A percentile compares a stretch with the other conserved stretches of the same genome.
phyloP scores from a whole-genome alignment of 2,888 invertebrate genomes.

The Orgyia antiqua region DNA sequence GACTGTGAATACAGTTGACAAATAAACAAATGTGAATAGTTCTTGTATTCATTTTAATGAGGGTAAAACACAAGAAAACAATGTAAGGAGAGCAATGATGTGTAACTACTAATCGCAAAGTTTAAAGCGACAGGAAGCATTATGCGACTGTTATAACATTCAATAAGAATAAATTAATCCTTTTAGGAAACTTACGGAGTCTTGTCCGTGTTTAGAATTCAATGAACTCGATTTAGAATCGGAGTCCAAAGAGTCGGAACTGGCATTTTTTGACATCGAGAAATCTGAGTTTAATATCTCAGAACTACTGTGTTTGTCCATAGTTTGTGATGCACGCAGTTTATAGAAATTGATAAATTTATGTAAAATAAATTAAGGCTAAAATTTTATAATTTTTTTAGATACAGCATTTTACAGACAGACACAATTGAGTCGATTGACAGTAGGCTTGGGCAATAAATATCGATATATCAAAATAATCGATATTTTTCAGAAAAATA shows the following conservation, averaged over 20 bases:
- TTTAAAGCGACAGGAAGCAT: slow-evolving; percentile 50
- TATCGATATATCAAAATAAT: too few relatives aligned
- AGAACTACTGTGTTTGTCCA: slow-evolving; percentile 83
- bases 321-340: slow-evolving; percentile 40
- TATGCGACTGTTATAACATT: slow-evolving; percentile 43
- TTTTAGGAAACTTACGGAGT: slow-evolving; percentile 83
- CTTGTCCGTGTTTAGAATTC: slow-evolving; percentile 89
- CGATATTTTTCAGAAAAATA: too few relatives aligned
- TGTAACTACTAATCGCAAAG: slow-evolving; percentile 23
- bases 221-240: slow-evolving; percentile 92
- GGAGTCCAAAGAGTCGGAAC: slow-evolving; percentile 88
- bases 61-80: too few relatives aligned
- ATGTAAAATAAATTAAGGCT: not conserved
- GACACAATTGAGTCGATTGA: too few relatives aligned
- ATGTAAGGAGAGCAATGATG: too few relatives aligned
- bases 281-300: slow-evolving; percentile 82
- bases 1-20: slow-evolving; percentile 56
- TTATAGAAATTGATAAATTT: not conserved
- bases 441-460: too few relatives aligned
- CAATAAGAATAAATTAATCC: slow-evolving; percentile 66
- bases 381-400: too few relatives aligned
- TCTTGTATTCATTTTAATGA: slow-evolving; percentile 47
- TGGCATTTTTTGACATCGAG: slow-evolving; percentile 84
- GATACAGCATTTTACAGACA: too few relatives aligned
- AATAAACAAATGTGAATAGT: slow-evolving; percentile 62